Evolutionary conservation across 2,113 vertebrate species (phyloP).

Genomic region (Polypterus bichir): DNA sequence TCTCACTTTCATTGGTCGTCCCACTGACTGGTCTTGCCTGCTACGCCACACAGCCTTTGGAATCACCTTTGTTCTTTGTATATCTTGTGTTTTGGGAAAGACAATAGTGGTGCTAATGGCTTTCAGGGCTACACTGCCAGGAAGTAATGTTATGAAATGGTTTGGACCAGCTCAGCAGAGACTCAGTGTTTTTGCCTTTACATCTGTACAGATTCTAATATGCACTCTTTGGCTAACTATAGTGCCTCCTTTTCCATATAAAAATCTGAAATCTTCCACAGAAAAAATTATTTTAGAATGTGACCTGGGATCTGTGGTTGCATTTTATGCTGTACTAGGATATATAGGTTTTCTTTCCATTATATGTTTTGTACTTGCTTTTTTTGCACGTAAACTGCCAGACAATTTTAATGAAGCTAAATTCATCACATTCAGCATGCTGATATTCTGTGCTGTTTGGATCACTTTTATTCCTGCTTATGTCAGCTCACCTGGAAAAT

Average conservation of each 20-base stretch:
- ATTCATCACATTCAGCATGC: conserved; percentile 36
- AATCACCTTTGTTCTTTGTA: conserved; percentile 29
- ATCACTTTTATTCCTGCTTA: conserved; percentile 35
- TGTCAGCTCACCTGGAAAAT: conserved; percentile 35
- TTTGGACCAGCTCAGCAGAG: conserved; percentile 31
- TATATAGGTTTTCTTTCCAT: conserved; percentile 29
- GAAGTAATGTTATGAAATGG: conserved; percentile 20
- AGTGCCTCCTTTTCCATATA: conserved; percentile 43
- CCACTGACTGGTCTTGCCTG: conserved; percentile 46
- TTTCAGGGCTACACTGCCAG: conserved; percentile 28
- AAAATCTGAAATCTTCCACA: conserved; percentile 30
- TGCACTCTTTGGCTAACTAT: conserved; percentile 43
- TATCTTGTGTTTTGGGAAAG: conserved; percentile 33
- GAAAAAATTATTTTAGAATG: conserved; percentile 49
- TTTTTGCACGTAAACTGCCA: conserved; percentile 31
- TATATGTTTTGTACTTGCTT: conserved; percentile 28
- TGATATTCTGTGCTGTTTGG: conserved; percentile 37
- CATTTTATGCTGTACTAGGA: conserved; percentile 27
- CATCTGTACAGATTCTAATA: conserved; percentile 44
- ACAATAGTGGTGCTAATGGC: conserved; percentile 31
- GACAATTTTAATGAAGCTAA: conserved; percentile 39
- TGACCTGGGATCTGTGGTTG: conserved; percentile 29
- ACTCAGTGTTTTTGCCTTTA: conserved; percentile 32
- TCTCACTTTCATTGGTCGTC: conserved; percentile 32
- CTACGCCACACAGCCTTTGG: conserved; percentile 31